A percentile compares a stretch with the other conserved stretches of the same genome.
phyloP scores from a whole-genome alignment of 2,797 vertebrate genomes.

The Furcifer pardalis region DNA sequence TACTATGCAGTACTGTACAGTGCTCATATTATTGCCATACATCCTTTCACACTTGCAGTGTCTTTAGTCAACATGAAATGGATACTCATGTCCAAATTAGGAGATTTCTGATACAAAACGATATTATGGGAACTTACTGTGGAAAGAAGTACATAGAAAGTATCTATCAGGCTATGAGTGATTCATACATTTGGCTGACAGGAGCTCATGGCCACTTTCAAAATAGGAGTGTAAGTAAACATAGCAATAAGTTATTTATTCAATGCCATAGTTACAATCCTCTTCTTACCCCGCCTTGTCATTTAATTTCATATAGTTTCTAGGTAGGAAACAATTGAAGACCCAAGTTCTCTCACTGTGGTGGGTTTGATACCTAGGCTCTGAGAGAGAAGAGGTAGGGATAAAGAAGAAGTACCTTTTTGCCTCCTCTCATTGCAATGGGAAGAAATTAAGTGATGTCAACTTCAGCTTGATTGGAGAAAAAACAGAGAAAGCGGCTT shows the following conservation, averaged over 20 bases:
- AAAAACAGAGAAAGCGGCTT: not conserved
- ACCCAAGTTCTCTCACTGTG: not conserved
- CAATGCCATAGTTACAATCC: conserved; percentile 42
- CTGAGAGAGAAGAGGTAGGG: not conserved
- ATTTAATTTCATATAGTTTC: conserved; percentile 20
- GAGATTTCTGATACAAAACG: conserved; percentile 65
- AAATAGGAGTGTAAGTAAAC: conserved; percentile 62
- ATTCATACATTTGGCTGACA: conserved; percentile 70
- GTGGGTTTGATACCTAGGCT: not conserved
- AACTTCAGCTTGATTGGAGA: not conserved
- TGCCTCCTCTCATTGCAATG: not conserved
- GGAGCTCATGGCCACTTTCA: conserved; percentile 62
- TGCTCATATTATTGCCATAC: conserved; percentile 7
- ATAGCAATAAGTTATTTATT: conserved; percentile 61
- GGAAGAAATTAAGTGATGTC: not conserved
- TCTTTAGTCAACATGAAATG: conserved; percentile 55
- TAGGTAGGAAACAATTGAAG: conserved; percentile 6
- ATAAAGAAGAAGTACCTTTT: not conserved
- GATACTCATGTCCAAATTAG: conserved; percentile 63
- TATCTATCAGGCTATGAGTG: conserved; percentile 69
- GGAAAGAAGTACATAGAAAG: conserved; percentile 56
- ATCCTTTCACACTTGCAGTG: conserved; percentile 41
- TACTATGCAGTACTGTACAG: not conserved
- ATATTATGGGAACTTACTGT: conserved; percentile 67
- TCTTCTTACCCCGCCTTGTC: conserved; percentile 38